phyloP scores from a whole-genome alignment of 2,888 invertebrate genomes.

The Ophioninae sp. region DNA sequence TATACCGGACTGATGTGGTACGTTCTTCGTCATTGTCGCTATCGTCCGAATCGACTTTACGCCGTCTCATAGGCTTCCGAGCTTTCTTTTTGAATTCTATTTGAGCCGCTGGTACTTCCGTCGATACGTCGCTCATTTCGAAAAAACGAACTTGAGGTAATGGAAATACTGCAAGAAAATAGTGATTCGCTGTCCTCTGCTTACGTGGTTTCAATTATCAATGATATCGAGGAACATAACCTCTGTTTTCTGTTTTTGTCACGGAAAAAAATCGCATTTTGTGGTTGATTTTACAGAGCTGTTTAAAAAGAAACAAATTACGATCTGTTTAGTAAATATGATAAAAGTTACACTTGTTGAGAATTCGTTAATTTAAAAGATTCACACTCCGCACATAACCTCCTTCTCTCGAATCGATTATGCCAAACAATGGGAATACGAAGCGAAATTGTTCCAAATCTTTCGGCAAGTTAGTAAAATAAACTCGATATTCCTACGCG shows the following conservation, averaged over 20 bases:
- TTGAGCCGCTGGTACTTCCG: slow-evolving; percentile 62
- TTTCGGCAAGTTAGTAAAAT: background rate
- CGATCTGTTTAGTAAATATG: background rate
- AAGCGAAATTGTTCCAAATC: background rate
- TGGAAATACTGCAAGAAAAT: background rate
- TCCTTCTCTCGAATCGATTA: background rate
- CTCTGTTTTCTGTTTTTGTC: background rate
- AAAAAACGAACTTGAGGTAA: background rate
- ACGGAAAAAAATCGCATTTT: background rate
- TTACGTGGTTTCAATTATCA: background rate
- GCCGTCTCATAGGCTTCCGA: slow-evolving; percentile 71
- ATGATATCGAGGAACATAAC: background rate
- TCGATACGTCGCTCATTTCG: slow-evolving; percentile 37
- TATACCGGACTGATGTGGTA: slow-evolving; percentile 72
- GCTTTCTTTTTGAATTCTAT: slow-evolving; percentile 73
- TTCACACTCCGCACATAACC: background rate
- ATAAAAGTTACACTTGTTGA: background rate
- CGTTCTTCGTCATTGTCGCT: slow-evolving; percentile 69
- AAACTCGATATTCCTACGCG: background rate
- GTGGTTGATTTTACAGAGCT: background rate
- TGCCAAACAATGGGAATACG: background rate
- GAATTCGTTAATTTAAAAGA: background rate
- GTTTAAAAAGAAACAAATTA: background rate
- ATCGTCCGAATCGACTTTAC: slow-evolving; percentile 69
- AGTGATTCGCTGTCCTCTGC: background rate